phyloP scores from a whole-genome alignment of 2,797 vertebrate genomes.

The Limnodromus scolopaceus region DNA sequence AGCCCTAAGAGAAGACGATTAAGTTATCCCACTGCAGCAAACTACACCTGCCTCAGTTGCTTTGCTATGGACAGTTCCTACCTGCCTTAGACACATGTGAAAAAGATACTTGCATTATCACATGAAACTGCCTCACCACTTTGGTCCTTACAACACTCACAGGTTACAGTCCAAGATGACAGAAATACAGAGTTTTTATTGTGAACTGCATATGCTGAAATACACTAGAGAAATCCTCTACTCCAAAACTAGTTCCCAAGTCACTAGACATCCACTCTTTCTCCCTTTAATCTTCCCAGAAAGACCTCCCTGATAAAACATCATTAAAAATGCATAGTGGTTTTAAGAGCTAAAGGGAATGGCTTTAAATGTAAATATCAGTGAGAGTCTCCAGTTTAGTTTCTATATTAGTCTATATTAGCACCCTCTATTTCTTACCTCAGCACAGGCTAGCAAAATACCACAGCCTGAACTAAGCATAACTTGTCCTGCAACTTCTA shows the following conservation, averaged over 20 bases:
- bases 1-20: background rate
- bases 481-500: constrained; percentile 43
- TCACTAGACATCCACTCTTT: background rate
- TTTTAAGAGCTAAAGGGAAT: constrained; percentile 12
- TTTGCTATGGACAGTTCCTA: background rate
- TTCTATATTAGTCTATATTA: background rate
- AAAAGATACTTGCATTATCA: background rate
- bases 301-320: background rate
- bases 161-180: background rate
- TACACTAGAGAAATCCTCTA: background rate
- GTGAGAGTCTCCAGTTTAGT: background rate
- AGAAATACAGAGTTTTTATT: background rate
- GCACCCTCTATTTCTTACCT: background rate
- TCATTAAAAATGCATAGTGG: background rate
- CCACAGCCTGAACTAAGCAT: background rate
- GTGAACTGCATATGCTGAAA: background rate
- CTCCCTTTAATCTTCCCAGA: background rate
- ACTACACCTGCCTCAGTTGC: background rate
- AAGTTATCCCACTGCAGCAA: background rate
- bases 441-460: background rate
- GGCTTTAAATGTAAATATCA: background rate
- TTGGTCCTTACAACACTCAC: background rate
- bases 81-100: background rate
- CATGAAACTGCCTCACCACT: background rate
- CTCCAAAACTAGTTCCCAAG: background rate